Conservation (phyloP, 2,797 vertebrate genomes). For the Spinus olivaceus region DNA sequence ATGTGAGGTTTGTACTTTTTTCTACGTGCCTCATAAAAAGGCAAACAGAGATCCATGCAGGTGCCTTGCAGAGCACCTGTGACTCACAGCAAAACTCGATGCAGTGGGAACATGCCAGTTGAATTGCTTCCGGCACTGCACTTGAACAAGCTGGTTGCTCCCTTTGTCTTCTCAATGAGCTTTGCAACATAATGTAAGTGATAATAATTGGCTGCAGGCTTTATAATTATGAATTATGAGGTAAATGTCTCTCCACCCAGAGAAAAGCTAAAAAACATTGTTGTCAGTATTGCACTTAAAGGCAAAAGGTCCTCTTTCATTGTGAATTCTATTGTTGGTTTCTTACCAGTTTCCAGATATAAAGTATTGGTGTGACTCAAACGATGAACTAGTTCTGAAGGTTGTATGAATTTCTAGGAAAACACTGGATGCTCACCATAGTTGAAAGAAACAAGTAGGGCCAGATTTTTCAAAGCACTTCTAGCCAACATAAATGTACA, state of each 20-base stretch:
- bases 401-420: background rate
- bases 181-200: conserved; percentile 51
- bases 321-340: background rate
- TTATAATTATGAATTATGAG: conserved; percentile 53
- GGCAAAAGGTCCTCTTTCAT: background rate
- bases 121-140: conserved; percentile 45
- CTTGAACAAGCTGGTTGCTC: conserved; percentile 36
- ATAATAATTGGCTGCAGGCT: conserved; percentile 48
- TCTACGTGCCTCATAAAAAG: background rate
- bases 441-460: background rate
- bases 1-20: background rate
- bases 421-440: background rate
- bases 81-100: background rate
- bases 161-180: conserved; percentile 54
- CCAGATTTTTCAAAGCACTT: background rate
- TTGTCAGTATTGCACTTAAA: background rate
- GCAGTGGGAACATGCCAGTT: conserved; percentile 16
- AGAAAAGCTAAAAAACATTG: conserved; percentile 18
- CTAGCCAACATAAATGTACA: background rate
- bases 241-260: conserved; percentile 41
- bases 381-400: background rate
- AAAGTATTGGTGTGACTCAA: background rate
- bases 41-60: background rate
- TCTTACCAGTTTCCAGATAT: background rate
- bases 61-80: background rate